Conservation (phyloP, 2,113 vertebrate genomes). For the Petroica traversi region DNA sequence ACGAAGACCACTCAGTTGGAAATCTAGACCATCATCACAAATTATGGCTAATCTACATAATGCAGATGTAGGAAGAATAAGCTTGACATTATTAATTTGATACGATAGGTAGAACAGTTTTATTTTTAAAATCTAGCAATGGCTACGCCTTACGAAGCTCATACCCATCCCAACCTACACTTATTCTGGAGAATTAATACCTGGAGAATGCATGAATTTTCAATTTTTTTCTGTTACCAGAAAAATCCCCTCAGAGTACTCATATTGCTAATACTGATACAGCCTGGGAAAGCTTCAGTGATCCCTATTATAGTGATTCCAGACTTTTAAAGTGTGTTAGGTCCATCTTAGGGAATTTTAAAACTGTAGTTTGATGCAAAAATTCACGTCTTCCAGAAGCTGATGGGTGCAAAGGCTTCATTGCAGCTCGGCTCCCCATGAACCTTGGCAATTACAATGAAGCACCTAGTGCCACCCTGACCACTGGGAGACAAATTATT, state of each 20-base stretch:
- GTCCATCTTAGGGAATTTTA: not conserved
- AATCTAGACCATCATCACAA: not conserved
- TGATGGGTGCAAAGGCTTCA: not conserved
- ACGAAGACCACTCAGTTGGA: not conserved
- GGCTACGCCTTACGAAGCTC: not conserved
- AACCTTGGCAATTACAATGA: not conserved
- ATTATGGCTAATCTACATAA: not conserved
- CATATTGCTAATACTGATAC: not conserved
- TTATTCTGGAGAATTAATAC: not conserved
- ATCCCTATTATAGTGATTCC: not conserved
- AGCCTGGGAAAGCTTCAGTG: not conserved
- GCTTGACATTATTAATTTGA: not conserved
- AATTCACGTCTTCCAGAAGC: not conserved
- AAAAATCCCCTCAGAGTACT: not conserved
- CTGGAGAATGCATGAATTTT: accelerated
- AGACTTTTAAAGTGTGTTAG: not conserved
- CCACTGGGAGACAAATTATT: not conserved
- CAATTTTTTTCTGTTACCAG: not conserved
- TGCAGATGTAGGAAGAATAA: not conserved
- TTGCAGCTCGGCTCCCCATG: not conserved
- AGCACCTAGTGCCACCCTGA: accelerated
- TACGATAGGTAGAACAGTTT: not conserved
- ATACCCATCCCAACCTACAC: not conserved
- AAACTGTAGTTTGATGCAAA: not conserved
- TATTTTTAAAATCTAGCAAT: not conserved